These are phyloP conservation scores for Lycaena phlaeas DNA, from an alignment of 2,888 invertebrate genomes.

Conservation along the genomic window DNA sequence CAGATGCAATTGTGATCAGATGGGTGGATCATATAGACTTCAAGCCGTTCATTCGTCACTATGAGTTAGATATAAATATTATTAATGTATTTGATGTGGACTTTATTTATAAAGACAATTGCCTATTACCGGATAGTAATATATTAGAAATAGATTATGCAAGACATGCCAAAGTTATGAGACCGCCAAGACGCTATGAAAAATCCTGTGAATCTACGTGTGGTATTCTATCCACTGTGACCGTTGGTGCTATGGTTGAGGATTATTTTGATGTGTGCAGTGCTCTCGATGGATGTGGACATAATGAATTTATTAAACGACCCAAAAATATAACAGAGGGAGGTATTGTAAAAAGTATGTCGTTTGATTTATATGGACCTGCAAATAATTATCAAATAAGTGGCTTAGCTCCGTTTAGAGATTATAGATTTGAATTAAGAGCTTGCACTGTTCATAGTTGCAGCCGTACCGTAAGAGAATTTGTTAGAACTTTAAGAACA, in stretches of 20 bases:
- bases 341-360: conserved; percentile 34
- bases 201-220: conserved; percentile 51
- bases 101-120: conserved; percentile 36
- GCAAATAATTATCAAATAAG: conserved; percentile 36
- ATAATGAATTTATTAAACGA: conserved; percentile 28
- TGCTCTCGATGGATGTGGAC: conserved; percentile 29
- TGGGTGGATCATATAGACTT: conserved; percentile 59
- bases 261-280: conserved; percentile 50
- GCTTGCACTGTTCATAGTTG: conserved; percentile 40
- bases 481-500: conserved; percentile 41
- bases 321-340: conserved; percentile 33
- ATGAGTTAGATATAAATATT: conserved; percentile 46
- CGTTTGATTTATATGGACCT: conserved; percentile 33
- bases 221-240: conserved; percentile 39
- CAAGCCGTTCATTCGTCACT: conserved; percentile 35
- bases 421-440: conserved; percentile 50
- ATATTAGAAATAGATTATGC: conserved; percentile 34
- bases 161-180: conserved; percentile 44
- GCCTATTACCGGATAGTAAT: conserved; percentile 27
- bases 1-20: conserved; percentile 35
- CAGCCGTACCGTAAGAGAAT: conserved; percentile 42
- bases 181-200: conserved; percentile 46
- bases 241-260: conserved; percentile 41
- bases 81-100: conserved; percentile 37
- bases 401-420: conserved; percentile 49